Evolutionary conservation across 1,140 invertebrate genomes (phyloP), one percentile per base, ranked within the genome.

Genomic region (Cecropterus lyciades): DNA sequence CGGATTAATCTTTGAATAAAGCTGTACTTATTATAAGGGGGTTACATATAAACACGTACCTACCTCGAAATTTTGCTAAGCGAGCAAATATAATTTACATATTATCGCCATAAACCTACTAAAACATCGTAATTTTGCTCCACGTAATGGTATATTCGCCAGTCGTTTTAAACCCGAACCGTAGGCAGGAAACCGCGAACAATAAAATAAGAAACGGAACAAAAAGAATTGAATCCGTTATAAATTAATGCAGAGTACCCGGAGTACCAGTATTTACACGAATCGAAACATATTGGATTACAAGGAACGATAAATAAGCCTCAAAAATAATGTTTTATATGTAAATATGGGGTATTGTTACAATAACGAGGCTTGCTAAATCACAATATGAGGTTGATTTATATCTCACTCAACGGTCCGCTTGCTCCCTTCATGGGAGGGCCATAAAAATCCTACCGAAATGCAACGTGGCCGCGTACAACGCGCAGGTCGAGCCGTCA

Each of bases 331-430:
- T 87, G 79, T 87, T 88, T 83, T 87, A 89, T 87, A 91, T 89
- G 89, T 89, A 89, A 89, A 91, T 91, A 91, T 56, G 69, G 84
- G 75, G 85, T 85, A 89, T 88, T 89, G 88, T 89, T 87, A 79
- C 79, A 80, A 81, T 83, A 89, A 88, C 84, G 87, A 86, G 84
- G 78, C 81, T 89, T 87, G 84, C 89, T 86, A 89, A 89, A 91
- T 89, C 85, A 87, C 87, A 89, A 89, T 89, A 89, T 88, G 84
- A 84, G 76, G 80, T 87, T 91, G 89, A 91, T 91, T 91, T 91
- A 91, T 91, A 91, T 89, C 86, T 89, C 78, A 78, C 86, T 89
- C 77, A 78, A 84, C 85, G 88, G 74, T 91, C 80, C 77, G 85
- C 70, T 88, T 84, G 70, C 69, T 80, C 72, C 69, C 84, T 77